Percentiles rank a stretch among this genome's conserved stretches.
Conservation (phyloP, 2,797 vertebrate genomes). For the Catostomus latipinnis region DNA sequence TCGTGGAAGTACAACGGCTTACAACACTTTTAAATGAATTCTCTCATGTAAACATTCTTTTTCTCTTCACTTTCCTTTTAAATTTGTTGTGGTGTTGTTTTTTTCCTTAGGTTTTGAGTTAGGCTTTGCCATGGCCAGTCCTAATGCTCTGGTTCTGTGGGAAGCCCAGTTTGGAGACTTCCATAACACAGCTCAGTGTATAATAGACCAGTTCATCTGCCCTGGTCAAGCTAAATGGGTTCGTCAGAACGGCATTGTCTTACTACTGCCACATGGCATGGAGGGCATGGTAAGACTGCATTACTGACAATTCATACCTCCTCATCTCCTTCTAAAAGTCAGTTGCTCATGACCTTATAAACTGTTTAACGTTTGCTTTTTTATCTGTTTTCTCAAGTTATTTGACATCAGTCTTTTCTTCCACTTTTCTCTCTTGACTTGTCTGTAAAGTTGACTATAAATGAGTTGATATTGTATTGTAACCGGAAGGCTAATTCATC, state of each 20-base stretch:
- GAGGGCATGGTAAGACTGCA: slow-evolving; percentile 82
- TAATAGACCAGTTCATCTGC: slow-evolving; percentile 86
- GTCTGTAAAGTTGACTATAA: not conserved
- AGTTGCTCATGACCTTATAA: not conserved
- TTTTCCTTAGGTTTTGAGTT: slow-evolving; percentile 78
- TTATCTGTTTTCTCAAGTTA: not conserved
- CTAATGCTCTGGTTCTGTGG: slow-evolving; percentile 83
- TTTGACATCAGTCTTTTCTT: not conserved
- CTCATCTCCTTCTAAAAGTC: not conserved
- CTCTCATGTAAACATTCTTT: slow-evolving; percentile 36
- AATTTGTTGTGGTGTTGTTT: not conserved
- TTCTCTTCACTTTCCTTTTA: slow-evolving; percentile 43
- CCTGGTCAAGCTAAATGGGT: slow-evolving; percentile 86
- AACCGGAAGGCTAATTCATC: too few species aligned
- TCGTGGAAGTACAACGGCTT: too few species aligned
- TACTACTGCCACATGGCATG: slow-evolving; percentile 85
- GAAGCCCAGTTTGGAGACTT: slow-evolving; percentile 87
- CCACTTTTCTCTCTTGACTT: not conserved
- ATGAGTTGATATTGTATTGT: not conserved
- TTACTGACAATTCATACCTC: slow-evolving; percentile 20
- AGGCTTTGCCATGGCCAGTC: slow-evolving; percentile 86
- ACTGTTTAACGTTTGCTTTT: not conserved
- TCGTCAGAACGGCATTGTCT: slow-evolving; percentile 83
- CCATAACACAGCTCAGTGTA: slow-evolving; percentile 85
- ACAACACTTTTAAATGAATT: too few species aligned